These are phyloP conservation scores for Thunnus thynnus DNA, from an alignment of 2,113 vertebrate genomes.

Conservation along the genomic window DNA sequence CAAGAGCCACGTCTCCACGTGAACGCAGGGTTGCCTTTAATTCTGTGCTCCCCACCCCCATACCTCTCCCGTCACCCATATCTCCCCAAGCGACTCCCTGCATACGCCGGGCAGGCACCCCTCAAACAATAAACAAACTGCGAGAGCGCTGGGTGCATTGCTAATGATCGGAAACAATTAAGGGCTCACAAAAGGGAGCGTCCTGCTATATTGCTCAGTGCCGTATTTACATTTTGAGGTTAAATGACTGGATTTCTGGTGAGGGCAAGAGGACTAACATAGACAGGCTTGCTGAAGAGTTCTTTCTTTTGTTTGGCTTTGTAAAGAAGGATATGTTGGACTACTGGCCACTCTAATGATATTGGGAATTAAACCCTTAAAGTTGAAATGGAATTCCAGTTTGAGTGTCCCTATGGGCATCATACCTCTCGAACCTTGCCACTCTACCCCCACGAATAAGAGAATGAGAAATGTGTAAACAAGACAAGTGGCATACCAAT, in stretches of 20 bases:
- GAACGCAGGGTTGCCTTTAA: conserved; percentile 29
- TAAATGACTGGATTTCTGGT: conserved; percentile 66
- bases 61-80: conserved; percentile 33
- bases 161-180: conserved; percentile 83
- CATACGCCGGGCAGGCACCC: conserved; percentile 22
- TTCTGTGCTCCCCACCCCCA: conserved; percentile 46
- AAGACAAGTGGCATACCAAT: conserved; percentile 43
- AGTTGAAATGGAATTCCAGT: conserved; percentile 34
- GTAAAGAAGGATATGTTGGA: conserved; percentile 33
- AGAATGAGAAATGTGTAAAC: conserved; percentile 36
- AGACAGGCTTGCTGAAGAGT: conserved; percentile 21
- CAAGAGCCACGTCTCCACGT: conserved; percentile 20
- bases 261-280: conserved; percentile 40
- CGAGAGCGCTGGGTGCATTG: conserved; percentile 56
- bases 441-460: neutral
- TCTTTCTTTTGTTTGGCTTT: conserved; percentile 55
- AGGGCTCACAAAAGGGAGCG: conserved; percentile 60
- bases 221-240: conserved; percentile 66
- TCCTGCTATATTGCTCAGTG: conserved; percentile 53
- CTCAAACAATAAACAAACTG: conserved; percentile 73
- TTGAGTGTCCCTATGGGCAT: neutral
- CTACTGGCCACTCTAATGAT: neutral
- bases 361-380: conserved; percentile 35
- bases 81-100: conserved; percentile 43
- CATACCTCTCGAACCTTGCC: conserved; percentile 1